phyloP scores from a whole-genome alignment of 2,888 invertebrate genomes.

The Ochropleura plecta region DNA sequence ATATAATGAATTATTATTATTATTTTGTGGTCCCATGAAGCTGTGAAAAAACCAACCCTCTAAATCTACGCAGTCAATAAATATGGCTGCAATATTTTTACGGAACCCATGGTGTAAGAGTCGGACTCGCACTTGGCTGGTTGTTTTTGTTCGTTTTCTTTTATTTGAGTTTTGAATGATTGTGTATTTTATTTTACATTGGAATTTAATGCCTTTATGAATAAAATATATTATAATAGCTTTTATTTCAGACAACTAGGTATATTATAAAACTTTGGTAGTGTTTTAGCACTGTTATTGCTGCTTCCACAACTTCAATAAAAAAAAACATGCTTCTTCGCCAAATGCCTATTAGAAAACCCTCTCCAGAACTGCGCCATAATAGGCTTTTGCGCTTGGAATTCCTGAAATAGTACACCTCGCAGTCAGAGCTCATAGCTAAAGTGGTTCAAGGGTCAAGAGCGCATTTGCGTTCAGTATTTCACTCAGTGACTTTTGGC shows the following conservation, averaged over 20 bases:
- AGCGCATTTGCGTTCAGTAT: slow-evolving; percentile 28
- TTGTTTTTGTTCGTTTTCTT: too few relatives aligned
- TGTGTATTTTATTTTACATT: too few relatives aligned
- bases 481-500: slow-evolving; percentile 40
- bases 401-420: slow-evolving; percentile 29
- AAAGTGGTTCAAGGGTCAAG: slow-evolving; percentile 27
- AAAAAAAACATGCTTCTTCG: neutral
- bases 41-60: too few relatives aligned
- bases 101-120: too few relatives aligned
- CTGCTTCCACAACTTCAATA: neutral
- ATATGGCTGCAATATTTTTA: too few relatives aligned
- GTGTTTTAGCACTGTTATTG: neutral
- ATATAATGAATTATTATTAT: too few relatives aligned
- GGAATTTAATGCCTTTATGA: too few relatives aligned
- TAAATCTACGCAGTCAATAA: too few relatives aligned
- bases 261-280: neutral
- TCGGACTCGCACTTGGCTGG: too few relatives aligned
- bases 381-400: slow-evolving; percentile 23
- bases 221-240: neutral
- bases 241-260: neutral
- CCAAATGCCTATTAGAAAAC: neutral
- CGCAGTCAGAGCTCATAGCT: neutral
- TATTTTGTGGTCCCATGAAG: too few relatives aligned
- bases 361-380: neutral
- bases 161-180: too few relatives aligned